Conservation (phyloP, 2,888 invertebrate species). For the Dasypolia templi region DNA sequence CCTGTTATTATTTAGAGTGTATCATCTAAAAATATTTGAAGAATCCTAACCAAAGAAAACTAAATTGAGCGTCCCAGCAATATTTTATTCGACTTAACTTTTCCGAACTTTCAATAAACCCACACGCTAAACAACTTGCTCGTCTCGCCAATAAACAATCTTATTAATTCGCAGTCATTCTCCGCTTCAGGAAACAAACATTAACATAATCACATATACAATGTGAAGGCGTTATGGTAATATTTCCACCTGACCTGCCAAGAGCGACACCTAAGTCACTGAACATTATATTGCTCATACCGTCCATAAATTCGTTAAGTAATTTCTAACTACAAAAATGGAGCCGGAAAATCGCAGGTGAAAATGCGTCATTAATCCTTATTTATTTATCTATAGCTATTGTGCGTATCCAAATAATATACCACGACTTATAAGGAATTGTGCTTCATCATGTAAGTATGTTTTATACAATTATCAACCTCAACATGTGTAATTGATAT, state of each 20-base stretch:
- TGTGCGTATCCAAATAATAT: slow-evolving; percentile 21
- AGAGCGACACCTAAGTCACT: slow-evolving; percentile 74
- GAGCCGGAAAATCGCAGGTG: slow-evolving; percentile 68
- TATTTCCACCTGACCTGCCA: slow-evolving; percentile 45
- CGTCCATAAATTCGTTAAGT: slow-evolving; percentile 72
- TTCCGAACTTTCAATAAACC: neutral
- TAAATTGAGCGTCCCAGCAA: neutral
- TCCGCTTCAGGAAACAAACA: slow-evolving; percentile 58
- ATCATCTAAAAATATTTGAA: neutral
- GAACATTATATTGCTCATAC: slow-evolving; percentile 70
- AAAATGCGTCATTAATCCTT: slow-evolving; percentile 66
- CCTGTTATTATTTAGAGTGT: neutral
- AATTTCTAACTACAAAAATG: slow-evolving; percentile 71
- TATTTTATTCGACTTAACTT: neutral
- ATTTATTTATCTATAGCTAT: slow-evolving; percentile 31
- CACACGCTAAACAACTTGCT: slow-evolving; percentile 1
- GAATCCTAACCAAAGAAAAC: neutral
- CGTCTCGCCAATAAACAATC: slow-evolving; percentile 28
- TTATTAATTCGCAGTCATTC: slow-evolving; percentile 51
- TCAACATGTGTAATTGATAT: slow-evolving; percentile 58
- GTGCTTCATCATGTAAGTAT: slow-evolving; percentile 22
- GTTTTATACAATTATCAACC: slow-evolving; percentile 40
- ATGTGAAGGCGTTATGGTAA: slow-evolving; percentile 69
- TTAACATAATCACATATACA: slow-evolving; percentile 65
- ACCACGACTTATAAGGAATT: slow-evolving; percentile 15